Percentiles rank a stretch among this genome's conserved stretches.
These are phyloP conservation scores for Hippolais icterina DNA, from an alignment of 2,113 vertebrate genomes.

Conservation along the genomic window DNA sequence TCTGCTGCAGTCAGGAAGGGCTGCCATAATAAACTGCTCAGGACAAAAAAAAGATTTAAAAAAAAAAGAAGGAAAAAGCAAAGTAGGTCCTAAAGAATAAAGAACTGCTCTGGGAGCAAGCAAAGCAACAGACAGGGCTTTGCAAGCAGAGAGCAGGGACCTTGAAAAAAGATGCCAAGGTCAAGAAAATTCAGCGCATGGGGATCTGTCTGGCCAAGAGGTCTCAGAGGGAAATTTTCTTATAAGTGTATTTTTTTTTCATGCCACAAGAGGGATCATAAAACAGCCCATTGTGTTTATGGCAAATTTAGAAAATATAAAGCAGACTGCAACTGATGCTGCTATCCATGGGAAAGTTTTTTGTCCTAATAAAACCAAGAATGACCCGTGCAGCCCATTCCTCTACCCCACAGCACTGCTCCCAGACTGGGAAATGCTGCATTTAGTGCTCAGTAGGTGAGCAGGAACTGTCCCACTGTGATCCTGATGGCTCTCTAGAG, in stretches of 20 bases:
- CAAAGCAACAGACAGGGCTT: not conserved
- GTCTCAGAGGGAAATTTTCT: constrained; percentile 17
- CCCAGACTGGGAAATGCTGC: not conserved
- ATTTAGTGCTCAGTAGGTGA: not conserved
- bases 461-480: not conserved
- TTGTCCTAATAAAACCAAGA: not conserved
- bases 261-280: constrained; percentile 61
- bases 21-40: not conserved
- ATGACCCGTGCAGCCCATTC: not conserved
- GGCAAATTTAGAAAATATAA: constrained; percentile 27
- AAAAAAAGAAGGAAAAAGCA: not conserved
- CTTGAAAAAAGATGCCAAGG: constrained; percentile 9
- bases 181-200: not conserved
- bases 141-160: not conserved
- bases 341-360: constrained; percentile 12
- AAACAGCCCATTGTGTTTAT: constrained; percentile 51
- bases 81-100: not conserved
- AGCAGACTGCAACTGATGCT: not conserved
- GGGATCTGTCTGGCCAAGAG: constrained; percentile 54
- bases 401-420: not conserved
- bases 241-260: constrained; percentile 26
- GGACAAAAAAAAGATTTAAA: not conserved
- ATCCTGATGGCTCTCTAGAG: not conserved
- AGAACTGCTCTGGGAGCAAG: constrained; percentile 2
- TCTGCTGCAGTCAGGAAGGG: constrained; percentile 35